Evolutionary conservation across 1,140 invertebrate genomes (phyloP).

Genomic region (Agrypnia vestita): DNA sequence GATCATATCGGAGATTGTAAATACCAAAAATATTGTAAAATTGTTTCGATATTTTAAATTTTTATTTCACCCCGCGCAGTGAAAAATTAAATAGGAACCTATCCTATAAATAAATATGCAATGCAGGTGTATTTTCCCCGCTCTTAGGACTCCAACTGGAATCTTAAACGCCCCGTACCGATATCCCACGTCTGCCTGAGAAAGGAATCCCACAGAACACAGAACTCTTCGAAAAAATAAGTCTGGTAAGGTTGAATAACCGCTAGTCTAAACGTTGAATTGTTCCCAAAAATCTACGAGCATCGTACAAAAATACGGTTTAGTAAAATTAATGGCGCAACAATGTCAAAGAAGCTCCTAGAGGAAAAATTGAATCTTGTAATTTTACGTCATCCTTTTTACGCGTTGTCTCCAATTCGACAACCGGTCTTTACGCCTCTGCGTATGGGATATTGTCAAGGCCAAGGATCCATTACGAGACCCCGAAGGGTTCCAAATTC

Average conservation of each 20-base stretch:
- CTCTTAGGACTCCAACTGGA: slow-evolving; percentile 25
- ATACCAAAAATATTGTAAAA: too few species aligned
- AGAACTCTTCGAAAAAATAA: slow-evolving; percentile 45
- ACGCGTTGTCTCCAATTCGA: not conserved
- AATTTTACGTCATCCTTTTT: not conserved
- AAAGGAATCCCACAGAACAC: slow-evolving; percentile 13
- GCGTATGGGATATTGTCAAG: slow-evolving; percentile 22
- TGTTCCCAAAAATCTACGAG: slow-evolving; percentile 13
- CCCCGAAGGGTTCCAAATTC: slow-evolving; percentile 8
- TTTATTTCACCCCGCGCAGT: too few species aligned
- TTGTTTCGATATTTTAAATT: too few species aligned
- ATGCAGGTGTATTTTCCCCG: slow-evolving; percentile 12
- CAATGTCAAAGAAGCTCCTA: not conserved
- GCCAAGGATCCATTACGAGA: slow-evolving; percentile 15
- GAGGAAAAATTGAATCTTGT: not conserved
- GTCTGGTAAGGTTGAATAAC: slow-evolving; percentile 59
- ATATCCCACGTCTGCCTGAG: slow-evolving; percentile 31
- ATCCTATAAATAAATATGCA: not conserved
- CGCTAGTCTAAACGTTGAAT: slow-evolving; percentile 46
- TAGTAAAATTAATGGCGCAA: not conserved
- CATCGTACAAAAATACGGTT: not conserved
- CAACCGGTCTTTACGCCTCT: not conserved
- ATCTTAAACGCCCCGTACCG: slow-evolving; percentile 6
- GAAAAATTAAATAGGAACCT: too few species aligned
- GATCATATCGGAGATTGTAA: too few species aligned